phyloP scores from a whole-genome alignment of 2,797 vertebrate genomes.

The Falco concolor region DNA sequence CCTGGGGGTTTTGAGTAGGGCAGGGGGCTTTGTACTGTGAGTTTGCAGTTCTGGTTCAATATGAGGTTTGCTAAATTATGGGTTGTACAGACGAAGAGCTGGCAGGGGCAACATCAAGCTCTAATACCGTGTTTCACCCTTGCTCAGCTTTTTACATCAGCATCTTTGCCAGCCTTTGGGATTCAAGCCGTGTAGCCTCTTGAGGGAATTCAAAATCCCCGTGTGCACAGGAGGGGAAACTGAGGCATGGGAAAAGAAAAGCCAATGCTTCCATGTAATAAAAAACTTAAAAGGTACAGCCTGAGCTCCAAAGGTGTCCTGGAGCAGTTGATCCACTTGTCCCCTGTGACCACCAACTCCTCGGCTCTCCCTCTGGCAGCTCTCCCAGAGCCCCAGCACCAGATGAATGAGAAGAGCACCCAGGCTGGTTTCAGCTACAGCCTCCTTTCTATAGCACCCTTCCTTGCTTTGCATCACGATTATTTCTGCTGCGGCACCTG shows the following conservation, averaged over 20 bases:
- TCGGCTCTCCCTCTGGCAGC: neutral
- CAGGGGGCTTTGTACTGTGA: neutral
- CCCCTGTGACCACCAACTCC: accelerated
- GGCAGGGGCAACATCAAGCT: neutral
- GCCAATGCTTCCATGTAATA: neutral
- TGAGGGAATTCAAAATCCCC: neutral
- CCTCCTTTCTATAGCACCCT: accelerated
- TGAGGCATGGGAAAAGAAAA: neutral
- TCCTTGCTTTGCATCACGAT: neutral
- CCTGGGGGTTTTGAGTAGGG: neutral
- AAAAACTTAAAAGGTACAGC: neutral
- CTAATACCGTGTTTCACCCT: neutral
- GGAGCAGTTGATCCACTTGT: neutral
- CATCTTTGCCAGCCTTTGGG: neutral
- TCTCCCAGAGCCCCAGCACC: accelerated
- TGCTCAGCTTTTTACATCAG: neutral
- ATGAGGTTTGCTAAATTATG: neutral
- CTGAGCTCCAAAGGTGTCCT: neutral
- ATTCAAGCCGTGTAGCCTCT: neutral
- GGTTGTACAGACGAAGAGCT: neutral
- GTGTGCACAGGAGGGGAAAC: neutral
- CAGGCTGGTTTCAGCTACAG: neutral
- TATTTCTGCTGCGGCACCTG: neutral
- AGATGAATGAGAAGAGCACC: neutral
- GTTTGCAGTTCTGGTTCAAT: neutral